Evolutionary conservation across 2,888 invertebrate species (phyloP), one percentile per base, ranked within the genome.

Genomic region (Caenorhabditis macrosperma): DNA sequence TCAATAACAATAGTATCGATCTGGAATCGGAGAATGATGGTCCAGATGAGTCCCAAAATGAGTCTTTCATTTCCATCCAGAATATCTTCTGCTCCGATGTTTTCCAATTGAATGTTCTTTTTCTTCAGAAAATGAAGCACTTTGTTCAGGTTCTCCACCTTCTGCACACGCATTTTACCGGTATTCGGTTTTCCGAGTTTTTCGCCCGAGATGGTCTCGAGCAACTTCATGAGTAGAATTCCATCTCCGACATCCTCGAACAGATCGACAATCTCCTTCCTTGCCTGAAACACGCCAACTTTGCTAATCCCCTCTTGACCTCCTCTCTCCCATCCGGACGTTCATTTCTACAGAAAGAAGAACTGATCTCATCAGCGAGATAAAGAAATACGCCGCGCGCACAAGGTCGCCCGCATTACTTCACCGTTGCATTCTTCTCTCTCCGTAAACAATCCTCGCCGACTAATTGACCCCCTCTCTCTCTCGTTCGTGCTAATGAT

Each of bases 151-250:
- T 99, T 99, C 93, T 99, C 98, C 75, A 99, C 95, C 93, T 97
- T 97, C 93, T 99, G 98, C 60, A 99, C 97, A 86, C 97, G 93
- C 95, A 98, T 95, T 82, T 95, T 94, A n/a, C 89, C 89, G 4
- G 86, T 71, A 93, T 98, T 99, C 90, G 98, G 97, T 89, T 96
- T 94, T 83, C 96, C 97, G 88, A 99, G 93, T 89, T 96, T 95
- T 92, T 99, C 98, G 44, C 97, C 97, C 84, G 97, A 97, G 92
- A 99, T 98, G 91, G 98, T 97, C 93, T 99, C 98, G 91, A 99
- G 93, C 85, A 99, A 94, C 92, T 95, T 95, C 90, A 96, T 93
- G 86, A 96, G 93, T 89, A 96, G 95, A 91, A 95, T 94, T 69
- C 98, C 98, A 92, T 99, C 98, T 61, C 95, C 95, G 90, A 99